Evolutionary conservation across 2,113 vertebrate species (phyloP).

Genomic region (Urocolius indicus): DNA sequence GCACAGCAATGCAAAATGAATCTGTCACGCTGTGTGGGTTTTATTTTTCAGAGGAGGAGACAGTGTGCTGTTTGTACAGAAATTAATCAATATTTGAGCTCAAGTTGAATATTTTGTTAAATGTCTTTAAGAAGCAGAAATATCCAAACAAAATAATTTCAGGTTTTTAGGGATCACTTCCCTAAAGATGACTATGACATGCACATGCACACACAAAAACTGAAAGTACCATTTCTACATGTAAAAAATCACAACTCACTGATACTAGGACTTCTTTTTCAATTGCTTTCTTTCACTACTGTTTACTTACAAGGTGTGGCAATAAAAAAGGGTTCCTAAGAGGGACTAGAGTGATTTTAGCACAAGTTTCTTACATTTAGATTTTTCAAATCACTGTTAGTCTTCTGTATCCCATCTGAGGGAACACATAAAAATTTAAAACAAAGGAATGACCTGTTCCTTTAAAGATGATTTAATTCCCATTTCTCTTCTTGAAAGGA

Average conservation of each 20-base stretch:
- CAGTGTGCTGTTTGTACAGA: neutral
- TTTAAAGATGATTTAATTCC: neutral
- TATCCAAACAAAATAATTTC: neutral
- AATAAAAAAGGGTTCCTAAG: neutral
- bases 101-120: neutral
- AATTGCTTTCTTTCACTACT: neutral
- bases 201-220: neutral
- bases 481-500: neutral
- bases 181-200: neutral
- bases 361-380: neutral
- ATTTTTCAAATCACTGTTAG: neutral
- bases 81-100: neutral
- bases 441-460: neutral
- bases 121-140: neutral
- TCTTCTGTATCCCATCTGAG: neutral
- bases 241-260: neutral
- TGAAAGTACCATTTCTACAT: neutral
- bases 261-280: neutral
- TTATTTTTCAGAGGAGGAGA: conserved; percentile 7
- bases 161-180: neutral
- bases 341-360: neutral
- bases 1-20: neutral
- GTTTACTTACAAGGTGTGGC: neutral
- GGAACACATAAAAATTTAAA: neutral
- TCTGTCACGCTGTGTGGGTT: neutral